A percentile compares a stretch with the other conserved stretches of the same genome.
Evolutionary conservation across 2,113 vertebrate genomes (phyloP).

Genomic region (Psilopogon haemacephalus): DNA sequence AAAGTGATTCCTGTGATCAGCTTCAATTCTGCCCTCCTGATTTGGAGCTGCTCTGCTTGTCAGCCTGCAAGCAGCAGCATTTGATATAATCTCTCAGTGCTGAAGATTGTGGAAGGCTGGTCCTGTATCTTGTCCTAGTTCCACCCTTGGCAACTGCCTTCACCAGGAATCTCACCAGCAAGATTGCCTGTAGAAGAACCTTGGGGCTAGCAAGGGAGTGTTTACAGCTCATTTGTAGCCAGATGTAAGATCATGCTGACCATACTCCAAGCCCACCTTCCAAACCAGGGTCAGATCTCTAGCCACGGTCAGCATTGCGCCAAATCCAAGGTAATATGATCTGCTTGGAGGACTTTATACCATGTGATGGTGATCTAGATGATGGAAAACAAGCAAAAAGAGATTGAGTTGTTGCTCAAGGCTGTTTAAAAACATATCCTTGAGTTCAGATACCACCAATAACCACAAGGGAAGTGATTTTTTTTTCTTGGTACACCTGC

Average conservation of each 20-base stretch:
- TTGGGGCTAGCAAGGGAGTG: background rate
- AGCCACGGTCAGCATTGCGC: background rate
- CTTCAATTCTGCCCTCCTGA: background rate
- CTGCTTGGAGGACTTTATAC: background rate
- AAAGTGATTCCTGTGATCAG: background rate
- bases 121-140: background rate
- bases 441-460: background rate
- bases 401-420: background rate
- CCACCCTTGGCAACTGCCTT: background rate
- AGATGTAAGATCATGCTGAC: background rate
- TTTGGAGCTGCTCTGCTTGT: background rate
- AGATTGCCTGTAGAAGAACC: background rate
- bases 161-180: background rate
- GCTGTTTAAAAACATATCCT: background rate
- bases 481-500: conserved; percentile 1
- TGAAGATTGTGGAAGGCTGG: background rate
- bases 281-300: background rate
- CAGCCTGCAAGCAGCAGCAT: background rate
- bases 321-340: background rate
- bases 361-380: background rate
- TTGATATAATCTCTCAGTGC: background rate
- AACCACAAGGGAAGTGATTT: background rate
- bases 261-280: background rate
- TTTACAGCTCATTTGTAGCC: background rate
- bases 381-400: background rate